Evolutionary conservation across 2,888 invertebrate genomes (phyloP), one percentile per base, ranked within the genome.

Genomic region (Branchipolynoe longqiensis): DNA sequence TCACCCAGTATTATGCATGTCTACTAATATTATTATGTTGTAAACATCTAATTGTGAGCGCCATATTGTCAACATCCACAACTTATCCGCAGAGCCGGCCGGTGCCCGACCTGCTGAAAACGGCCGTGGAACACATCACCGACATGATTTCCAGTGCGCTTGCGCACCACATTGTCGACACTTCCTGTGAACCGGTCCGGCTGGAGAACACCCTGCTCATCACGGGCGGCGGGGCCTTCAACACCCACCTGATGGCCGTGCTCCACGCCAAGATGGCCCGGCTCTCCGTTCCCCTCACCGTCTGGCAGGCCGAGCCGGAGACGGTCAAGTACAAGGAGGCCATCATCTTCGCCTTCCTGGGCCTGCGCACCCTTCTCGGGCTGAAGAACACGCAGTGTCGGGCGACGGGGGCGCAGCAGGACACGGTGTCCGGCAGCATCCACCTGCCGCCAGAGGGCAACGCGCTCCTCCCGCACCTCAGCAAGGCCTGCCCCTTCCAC

Each of bases 211-310:
- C 88, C 31, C 88, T 92, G 31, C 88, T 92, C 25, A 87, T 92
- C 14, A 92, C 92, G 1, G 93, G 93, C 12, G 93, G 93, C 8
- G 92, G 92, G n/a, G 91, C 92, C 48, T 88, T 90, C 83, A 92
- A 92, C 87, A 87, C 88, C 58, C 90, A 89, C 85, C 89, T 92
- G 25, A 87, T 91, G 74, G 59, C 88, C 22, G 38, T 85, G 6
- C 88, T 92, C 38, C 83, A 87, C 33, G 85, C 85, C 2, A 89
- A 89, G 81, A 84, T 92, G 58, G 54, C 84, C 41, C 40, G 28
- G 31, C 36, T 59, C 14, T 62, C 74, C n/a, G 64, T 83, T n/a
- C 88, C 86, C 40, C 87, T 90, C 54, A 88, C 88, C 14, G 58
- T 90, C 6, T 88, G 90, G 59, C 86, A 89, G 8, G 88, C 89